Evolutionary conservation across 2,113 vertebrate genomes (phyloP), one percentile per base, ranked within the genome.

Genomic region (Ailurus styani): DNA sequence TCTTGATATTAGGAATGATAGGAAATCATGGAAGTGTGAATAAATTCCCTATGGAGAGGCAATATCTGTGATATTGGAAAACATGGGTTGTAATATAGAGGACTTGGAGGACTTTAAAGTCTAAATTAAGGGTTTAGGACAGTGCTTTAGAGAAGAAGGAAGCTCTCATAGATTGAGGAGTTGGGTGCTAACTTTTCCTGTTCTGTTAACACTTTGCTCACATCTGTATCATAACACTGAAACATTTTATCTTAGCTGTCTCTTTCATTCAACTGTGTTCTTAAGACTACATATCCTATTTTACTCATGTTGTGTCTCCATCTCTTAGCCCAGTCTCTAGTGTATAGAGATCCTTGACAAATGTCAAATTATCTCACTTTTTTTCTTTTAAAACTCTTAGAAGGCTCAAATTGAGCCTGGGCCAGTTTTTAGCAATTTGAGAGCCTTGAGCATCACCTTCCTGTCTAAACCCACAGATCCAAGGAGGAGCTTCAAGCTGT

Each of bases 91-190:
- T 47, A 3, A 54, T 86, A n/a, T 18, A 94, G 81, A 95, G 27
- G 21, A 37, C 62, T 57, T 60, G 14, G 27, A 96, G 70, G 72
- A 91, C 57, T 93, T 73, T 54, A 40, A 75, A 77, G 9, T 91
- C 72, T 81, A 92, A 68, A 34, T 88, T 92, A 64, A 90, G 94
- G 75, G 52, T 77, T 77, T 88, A 70, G 11, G 14, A 82, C 12
- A 29, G 31, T 81, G 29, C 18, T 95, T 96, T 87, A 85, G 77
- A 91, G 82, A 94, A 84, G 60, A 73, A 95, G 72, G 83, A 92
- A 52, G 25, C 52, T 84, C 42, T n/a, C 7, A 13, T 45, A 62
- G 57, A 89, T 54, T 27, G 34, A 79, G 79, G 57, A 91, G 7
- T 52, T 45, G 10, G 31, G 4, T 77, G 18, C 3, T 50, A 42